Percentiles rank a stretch among this genome's conserved stretches.
Evolutionary conservation across 2,113 vertebrate species (phyloP).

Genomic region (Notothenia coriiceps): DNA sequence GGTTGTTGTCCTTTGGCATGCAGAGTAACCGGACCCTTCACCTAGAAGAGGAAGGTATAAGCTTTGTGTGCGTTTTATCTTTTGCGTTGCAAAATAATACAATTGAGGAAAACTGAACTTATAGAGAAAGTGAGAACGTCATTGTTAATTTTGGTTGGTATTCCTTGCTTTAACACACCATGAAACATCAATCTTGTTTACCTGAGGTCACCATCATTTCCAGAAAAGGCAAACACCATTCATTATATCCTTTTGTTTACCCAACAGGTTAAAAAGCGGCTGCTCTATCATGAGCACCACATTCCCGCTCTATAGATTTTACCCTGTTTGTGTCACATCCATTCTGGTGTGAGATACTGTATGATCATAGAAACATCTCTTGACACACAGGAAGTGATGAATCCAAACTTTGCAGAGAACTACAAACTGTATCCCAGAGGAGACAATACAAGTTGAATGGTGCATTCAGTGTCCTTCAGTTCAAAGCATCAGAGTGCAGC

Average conservation of each 20-base stretch:
- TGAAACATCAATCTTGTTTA: neutral
- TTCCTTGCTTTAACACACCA: conserved; percentile 6
- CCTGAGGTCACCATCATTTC: neutral
- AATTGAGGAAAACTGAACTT: neutral
- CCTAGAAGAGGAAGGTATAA: neutral
- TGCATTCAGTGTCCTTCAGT: neutral
- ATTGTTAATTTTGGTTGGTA: neutral
- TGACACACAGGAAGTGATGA: neutral
- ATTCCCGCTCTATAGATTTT: neutral
- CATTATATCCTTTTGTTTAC: neutral
- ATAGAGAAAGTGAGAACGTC: neutral
- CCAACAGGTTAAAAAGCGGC: neutral
- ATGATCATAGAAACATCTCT: conserved; percentile 2
- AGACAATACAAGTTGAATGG: conserved; percentile 3
- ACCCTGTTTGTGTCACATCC: neutral
- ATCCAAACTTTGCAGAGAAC: conserved; percentile 6
- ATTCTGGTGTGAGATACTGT: neutral
- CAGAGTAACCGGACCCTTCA: neutral
- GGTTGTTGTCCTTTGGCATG: conserved; percentile 4
- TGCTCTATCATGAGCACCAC: neutral
- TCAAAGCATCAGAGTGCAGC: conserved; percentile 15
- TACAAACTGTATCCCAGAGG: conserved; percentile 3
- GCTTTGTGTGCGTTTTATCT: neutral
- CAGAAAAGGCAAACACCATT: neutral
- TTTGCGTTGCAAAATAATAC: neutral